Conservation (phyloP, 2,113 vertebrate species). For the Grammomys dolichurus region DNA sequence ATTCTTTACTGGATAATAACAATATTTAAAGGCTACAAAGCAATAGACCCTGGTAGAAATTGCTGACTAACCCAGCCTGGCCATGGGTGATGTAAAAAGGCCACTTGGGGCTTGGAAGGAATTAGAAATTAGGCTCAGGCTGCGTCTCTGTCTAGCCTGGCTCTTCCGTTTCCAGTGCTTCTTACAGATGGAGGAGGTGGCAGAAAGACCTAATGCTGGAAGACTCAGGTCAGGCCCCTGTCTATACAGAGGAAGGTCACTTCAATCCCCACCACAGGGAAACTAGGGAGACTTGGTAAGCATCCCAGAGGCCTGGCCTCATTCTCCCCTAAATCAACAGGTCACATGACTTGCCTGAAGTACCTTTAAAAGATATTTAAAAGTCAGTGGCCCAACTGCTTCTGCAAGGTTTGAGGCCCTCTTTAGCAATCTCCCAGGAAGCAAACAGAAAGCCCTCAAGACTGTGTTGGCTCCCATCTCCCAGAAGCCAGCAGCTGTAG, state of each 20-base stretch:
- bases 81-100: rapidly evolving
- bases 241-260: neutral
- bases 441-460: too few species aligned
- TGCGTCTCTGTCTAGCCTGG: rapidly evolving
- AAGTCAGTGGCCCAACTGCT: neutral
- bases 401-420: neutral
- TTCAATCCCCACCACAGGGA: neutral
- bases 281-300: neutral
- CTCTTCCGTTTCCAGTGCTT: too few species aligned
- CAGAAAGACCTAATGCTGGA: neutral
- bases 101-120: neutral
- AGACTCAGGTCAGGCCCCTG: neutral
- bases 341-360: neutral
- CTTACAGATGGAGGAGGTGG: too few species aligned
- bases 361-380: neutral
- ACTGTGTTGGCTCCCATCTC: rapidly evolving
- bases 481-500: rapidly evolving
- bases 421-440: neutral
- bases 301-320: neutral
- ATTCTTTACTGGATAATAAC: rapidly evolving
- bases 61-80: neutral
- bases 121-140: neutral
- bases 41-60: neutral
- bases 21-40: too few species aligned
- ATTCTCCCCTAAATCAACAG: neutral